Evolutionary conservation across 2,797 vertebrate species (phyloP).

Genomic region (Neosilurus hyrtlii): DNA sequence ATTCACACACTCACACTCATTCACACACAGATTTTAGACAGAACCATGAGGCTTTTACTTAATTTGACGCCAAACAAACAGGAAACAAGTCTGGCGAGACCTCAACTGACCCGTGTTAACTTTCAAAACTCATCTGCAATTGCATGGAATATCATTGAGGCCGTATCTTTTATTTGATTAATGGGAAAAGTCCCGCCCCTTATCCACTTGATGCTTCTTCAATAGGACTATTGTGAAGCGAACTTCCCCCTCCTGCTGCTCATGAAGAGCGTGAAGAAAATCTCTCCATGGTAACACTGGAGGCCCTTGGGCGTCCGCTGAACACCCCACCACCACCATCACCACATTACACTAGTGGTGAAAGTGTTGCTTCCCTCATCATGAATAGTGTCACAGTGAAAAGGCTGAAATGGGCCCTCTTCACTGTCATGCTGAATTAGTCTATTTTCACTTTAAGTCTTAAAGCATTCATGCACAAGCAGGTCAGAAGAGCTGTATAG

Average conservation of each 20-base stretch:
- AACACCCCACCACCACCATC: neutral
- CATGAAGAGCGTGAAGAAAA: constrained; percentile 40
- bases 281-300: constrained; percentile 51
- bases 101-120: constrained; percentile 23
- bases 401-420: constrained; percentile 34
- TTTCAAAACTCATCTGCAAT: constrained; percentile 29
- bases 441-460: constrained; percentile 25
- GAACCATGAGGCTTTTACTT: neutral
- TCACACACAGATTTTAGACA: constrained; percentile 16
- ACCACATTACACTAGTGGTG: constrained; percentile 12
- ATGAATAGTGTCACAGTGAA: constrained; percentile 42
- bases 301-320: constrained; percentile 29
- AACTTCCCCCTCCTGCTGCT: constrained; percentile 57
- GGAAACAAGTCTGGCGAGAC: neutral
- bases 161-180: constrained; percentile 53
- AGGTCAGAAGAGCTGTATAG: neutral
- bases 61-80: constrained; percentile 8
- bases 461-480: constrained; percentile 4
- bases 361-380: constrained; percentile 31
- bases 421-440: constrained; percentile 45
- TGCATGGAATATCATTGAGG: constrained; percentile 38
- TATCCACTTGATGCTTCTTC: constrained; percentile 33
- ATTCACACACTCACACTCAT: neutral
- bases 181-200: constrained; percentile 45
- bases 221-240: constrained; percentile 51